Evolutionary conservation across 1,140 invertebrate genomes (phyloP).

Genomic region (Drosophila pruinosa): DNA sequence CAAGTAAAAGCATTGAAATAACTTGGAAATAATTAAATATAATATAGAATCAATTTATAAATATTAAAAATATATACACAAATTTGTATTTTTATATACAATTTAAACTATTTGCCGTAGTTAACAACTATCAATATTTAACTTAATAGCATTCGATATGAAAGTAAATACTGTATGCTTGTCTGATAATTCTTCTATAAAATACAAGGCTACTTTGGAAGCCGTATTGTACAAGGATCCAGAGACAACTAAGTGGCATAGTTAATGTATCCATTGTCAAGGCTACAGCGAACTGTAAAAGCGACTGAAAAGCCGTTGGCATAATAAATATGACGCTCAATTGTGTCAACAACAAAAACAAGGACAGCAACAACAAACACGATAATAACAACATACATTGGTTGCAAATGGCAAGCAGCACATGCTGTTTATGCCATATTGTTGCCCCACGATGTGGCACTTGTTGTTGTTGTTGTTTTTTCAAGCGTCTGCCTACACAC

Average conservation of each 20-base stretch:
- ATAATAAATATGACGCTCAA: conserved; percentile 65
- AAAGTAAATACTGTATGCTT: too few relatives aligned
- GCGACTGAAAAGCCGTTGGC: conserved; percentile 25
- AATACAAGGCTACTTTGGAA: too few relatives aligned
- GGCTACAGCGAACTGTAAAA: conserved; percentile 18
- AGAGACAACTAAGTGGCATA: conserved; percentile 1
- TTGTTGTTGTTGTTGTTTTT: conserved; percentile 10
- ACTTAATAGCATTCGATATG: too few relatives aligned
- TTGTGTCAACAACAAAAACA: conserved; percentile 65
- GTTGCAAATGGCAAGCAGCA: conserved; percentile 34
- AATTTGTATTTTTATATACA: too few relatives aligned
- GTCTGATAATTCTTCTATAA: too few relatives aligned
- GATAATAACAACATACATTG: conserved; percentile 26
- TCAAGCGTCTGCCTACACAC: conserved; percentile 42
- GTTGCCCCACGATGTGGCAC: conserved; percentile 5
- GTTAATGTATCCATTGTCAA: conserved; percentile 7
- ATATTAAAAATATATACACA: too few relatives aligned
- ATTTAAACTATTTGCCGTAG: too few relatives aligned
- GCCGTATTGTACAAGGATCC: neutral
- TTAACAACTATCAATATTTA: too few relatives aligned
- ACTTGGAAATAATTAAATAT: too few relatives aligned
- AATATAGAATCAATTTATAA: too few relatives aligned
- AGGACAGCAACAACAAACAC: conserved; percentile 41
- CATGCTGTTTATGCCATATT: conserved; percentile 36
- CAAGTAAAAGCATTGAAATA: too few relatives aligned